Evolutionary conservation across 2,888 invertebrate genomes (phyloP).

Genomic region (Nipponacmea schrenckii): DNA sequence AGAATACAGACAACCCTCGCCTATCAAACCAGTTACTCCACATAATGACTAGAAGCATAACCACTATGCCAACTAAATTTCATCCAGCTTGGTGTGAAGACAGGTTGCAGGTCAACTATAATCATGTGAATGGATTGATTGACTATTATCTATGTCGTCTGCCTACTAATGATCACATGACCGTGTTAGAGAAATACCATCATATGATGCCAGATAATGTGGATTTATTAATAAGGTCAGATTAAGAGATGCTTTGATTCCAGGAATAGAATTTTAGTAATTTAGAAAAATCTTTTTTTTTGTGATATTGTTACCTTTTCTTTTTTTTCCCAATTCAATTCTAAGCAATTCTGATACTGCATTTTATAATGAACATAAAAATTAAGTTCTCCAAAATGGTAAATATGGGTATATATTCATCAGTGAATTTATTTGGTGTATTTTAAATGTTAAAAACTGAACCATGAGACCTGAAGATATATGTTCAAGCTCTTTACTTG

Average conservation of each 20-base stretch:
- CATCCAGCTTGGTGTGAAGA: slow-evolving; percentile 20
- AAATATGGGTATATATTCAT: no score
- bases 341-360: no score
- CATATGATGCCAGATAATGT: slow-evolving; percentile 52
- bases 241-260: neutral
- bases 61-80: slow-evolving; percentile 42
- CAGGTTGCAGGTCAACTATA: slow-evolving; percentile 42
- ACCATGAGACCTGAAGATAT: no score
- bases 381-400: no score
- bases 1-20: slow-evolving; percentile 14
- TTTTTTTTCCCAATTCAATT: no score
- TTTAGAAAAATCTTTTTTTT: no score
- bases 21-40: slow-evolving; percentile 30
- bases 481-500: no score
- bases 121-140: slow-evolving; percentile 45
- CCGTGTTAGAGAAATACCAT: slow-evolving; percentile 43
- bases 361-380: no score
- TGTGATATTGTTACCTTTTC: no score
- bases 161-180: slow-evolving; percentile 34
- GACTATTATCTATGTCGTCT: slow-evolving; percentile 44
- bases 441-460: no score
- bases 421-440: no score
- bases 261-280: no score
- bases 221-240: slow-evolving; percentile 49
- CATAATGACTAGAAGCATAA: slow-evolving; percentile 40